These are phyloP conservation scores for Hartigia nigra DNA, from an alignment of 2,888 invertebrate species.

Conservation along the genomic window DNA sequence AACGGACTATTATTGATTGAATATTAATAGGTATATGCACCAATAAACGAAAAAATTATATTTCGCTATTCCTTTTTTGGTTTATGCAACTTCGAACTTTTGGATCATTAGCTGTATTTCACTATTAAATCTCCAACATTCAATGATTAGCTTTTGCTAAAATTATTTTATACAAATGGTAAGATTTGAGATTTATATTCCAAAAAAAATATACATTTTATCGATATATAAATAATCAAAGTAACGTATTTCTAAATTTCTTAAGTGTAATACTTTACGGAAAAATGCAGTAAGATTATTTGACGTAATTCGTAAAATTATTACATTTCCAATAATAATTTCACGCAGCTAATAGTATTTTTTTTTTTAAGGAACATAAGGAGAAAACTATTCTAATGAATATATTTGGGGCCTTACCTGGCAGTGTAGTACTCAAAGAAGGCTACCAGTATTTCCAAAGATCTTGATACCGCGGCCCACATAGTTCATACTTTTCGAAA, in stretches of 20 bases:
- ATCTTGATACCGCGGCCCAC: conserved; percentile 86
- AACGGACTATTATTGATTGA: too few relatives aligned
- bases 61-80: too few relatives aligned
- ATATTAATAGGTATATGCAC: not conserved
- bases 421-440: conserved; percentile 86
- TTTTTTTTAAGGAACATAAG: not conserved
- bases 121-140: not conserved
- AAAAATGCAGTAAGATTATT: not conserved
- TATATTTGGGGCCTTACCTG: conserved; percentile 68
- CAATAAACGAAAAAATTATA: not conserved
- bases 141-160: not conserved
- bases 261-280: not conserved
- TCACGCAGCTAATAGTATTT: not conserved
- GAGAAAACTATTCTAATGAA: not conserved
- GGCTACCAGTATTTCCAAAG: conserved; percentile 83
- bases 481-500: conserved; percentile 72
- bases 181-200: not conserved
- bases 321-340: not conserved
- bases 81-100: too few relatives aligned
- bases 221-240: not conserved
- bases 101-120: too few relatives aligned
- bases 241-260: not conserved
- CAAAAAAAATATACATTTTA: not conserved
- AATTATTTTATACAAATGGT: not conserved
- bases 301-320: not conserved